phyloP scores from a whole-genome alignment of 2,888 invertebrate genomes.

The Patella pellucida region DNA sequence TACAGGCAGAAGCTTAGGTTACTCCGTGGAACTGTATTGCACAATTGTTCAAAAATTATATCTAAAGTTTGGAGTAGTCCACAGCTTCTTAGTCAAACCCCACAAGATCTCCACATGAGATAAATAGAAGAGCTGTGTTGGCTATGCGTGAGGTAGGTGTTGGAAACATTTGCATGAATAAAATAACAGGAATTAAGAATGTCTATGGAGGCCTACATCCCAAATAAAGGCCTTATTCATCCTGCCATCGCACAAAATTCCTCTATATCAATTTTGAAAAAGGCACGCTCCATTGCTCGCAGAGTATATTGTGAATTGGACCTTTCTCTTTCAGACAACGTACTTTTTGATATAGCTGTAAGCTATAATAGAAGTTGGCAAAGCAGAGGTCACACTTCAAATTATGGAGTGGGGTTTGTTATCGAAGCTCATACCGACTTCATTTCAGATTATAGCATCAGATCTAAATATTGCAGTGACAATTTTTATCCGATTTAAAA shows the following conservation, averaged over 20 bases:
- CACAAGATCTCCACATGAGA: too few relatives aligned
- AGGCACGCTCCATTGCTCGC: too few relatives aligned
- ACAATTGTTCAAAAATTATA: background rate
- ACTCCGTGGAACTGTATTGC: background rate
- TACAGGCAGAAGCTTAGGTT: background rate
- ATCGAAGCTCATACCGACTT: background rate
- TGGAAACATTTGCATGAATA: background rate
- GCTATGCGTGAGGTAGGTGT: background rate
- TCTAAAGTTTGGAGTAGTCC: background rate
- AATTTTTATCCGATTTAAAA: too few relatives aligned
- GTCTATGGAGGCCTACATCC: background rate
- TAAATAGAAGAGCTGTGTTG: too few relatives aligned
- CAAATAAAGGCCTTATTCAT: background rate
- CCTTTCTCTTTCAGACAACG: background rate
- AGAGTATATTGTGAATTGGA: background rate
- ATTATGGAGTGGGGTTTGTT: background rate
- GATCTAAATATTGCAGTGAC: constrained; percentile 19
- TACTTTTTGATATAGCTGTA: background rate
- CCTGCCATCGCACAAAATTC: too few relatives aligned
- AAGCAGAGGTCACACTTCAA: background rate
- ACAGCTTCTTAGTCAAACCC: background rate
- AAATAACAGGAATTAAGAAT: background rate
- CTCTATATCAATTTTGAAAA: too few relatives aligned
- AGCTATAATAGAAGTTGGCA: background rate
- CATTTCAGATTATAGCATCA: background rate